These are phyloP conservation scores for Amiota mariae DNA, from an alignment of 2,888 invertebrate genomes.

Conservation along the genomic window DNA sequence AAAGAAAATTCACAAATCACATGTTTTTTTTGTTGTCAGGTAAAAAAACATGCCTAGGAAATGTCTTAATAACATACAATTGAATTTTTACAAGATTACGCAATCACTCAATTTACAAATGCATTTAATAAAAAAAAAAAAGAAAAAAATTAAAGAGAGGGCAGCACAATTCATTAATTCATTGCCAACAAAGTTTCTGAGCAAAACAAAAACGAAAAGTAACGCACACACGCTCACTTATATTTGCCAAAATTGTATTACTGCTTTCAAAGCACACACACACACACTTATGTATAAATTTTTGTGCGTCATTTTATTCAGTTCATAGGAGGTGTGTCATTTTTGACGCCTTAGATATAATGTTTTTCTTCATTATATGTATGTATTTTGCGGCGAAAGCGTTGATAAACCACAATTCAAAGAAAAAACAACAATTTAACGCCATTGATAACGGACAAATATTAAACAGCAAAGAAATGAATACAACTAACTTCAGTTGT, in stretches of 20 bases:
- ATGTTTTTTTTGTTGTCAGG: too few species aligned
- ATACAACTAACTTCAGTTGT: too few species aligned
- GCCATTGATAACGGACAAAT: constrained; percentile 6
- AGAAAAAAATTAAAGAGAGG: background rate
- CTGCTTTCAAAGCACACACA: too few species aligned
- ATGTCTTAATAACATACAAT: too few species aligned
- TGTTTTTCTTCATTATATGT: background rate
- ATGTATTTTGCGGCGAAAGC: background rate
- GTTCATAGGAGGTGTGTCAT: constrained; percentile 25
- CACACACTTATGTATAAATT: too few species aligned
- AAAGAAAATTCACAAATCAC: too few species aligned
- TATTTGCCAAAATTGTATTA: background rate
- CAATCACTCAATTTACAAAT: background rate
- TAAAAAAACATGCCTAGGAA: too few species aligned
- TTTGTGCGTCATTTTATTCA: constrained; percentile 10
- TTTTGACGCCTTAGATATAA: background rate
- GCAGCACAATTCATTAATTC: background rate
- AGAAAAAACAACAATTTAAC: background rate
- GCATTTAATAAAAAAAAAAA: constrained; percentile 16
- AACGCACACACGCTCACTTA: background rate
- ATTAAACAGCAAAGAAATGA: background rate
- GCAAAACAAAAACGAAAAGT: constrained; percentile 23
- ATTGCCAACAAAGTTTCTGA: constrained; percentile 3
- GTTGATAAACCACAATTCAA: constrained; percentile 4
- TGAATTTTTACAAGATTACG: background rate